Evolutionary conservation across 1,140 invertebrate species (phyloP).

Genomic region (Campoletis sonorensis): DNA sequence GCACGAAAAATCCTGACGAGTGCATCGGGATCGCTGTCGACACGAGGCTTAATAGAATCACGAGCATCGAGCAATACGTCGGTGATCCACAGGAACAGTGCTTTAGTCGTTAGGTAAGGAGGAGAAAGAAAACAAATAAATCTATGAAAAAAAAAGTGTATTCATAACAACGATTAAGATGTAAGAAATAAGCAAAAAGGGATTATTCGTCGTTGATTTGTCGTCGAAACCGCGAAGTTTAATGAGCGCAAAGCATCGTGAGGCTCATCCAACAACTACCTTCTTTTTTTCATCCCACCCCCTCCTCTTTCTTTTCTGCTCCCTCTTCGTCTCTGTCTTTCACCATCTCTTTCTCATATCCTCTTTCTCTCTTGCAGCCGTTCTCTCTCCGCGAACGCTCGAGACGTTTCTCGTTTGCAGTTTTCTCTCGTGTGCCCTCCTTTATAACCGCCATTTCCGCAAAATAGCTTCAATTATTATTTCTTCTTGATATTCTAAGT

Average conservation of each 20-base stretch:
- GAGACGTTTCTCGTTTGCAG: conserved; percentile 12
- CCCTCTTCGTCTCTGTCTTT: conserved; percentile 3
- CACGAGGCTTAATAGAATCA: conserved; percentile 45
- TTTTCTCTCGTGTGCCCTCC: not conserved
- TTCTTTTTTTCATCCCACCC: conserved; percentile 1
- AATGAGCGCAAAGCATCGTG: conserved; percentile 14
- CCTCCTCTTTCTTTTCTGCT: conserved; percentile 48
- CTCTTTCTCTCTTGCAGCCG: not conserved
- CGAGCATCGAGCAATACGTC: conserved; percentile 17
- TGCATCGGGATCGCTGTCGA: conserved; percentile 55
- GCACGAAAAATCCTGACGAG: conserved; percentile 59
- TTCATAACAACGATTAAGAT: no score
- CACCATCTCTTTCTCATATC: not conserved
- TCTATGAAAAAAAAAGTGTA: conserved; percentile 8
- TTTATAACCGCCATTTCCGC: conserved; percentile 39
- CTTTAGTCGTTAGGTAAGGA: conserved; percentile 36
- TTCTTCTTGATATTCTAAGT: not conserved
- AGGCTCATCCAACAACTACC: conserved; percentile 4
- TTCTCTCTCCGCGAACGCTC: conserved; percentile 1
- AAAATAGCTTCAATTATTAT: conserved; percentile 38
- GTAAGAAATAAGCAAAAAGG: not conserved
- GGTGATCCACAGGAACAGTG: conserved; percentile 24
- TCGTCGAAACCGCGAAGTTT: conserved; percentile 3
- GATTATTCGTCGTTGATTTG: not conserved
- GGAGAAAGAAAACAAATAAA: not conserved